Percentiles rank a stretch among this genome's conserved stretches.
Conservation (phyloP, 2,113 vertebrate species). For the Apteryx owenii region DNA sequence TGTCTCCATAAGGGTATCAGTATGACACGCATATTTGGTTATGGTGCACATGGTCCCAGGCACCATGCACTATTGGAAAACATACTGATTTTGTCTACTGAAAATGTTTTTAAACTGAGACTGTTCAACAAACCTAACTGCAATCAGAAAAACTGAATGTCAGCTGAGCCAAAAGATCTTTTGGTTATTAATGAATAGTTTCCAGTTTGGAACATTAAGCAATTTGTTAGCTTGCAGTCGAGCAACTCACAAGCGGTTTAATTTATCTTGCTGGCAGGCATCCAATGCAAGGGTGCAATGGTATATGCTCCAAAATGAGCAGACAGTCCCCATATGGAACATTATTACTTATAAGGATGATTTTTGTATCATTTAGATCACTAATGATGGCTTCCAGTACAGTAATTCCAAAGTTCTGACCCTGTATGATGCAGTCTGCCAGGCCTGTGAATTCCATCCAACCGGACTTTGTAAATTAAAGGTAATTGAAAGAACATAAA, state of each 20-base stretch:
- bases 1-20: not conserved
- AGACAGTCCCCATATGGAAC: conserved; percentile 60
- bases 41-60: not conserved
- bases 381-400: conserved; percentile 81
- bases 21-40: not conserved
- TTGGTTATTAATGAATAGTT: conserved; percentile 62
- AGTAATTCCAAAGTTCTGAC: conserved; percentile 79
- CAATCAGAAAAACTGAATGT: conserved; percentile 9
- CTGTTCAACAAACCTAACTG: not conserved
- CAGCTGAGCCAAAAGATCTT: conserved; percentile 51
- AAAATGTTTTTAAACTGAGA: not conserved
- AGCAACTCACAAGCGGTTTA: conserved; percentile 43
- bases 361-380: conserved; percentile 76
- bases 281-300: conserved; percentile 33
- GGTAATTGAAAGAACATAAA: conserved; percentile 79
- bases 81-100: not conserved
- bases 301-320: conserved; percentile 29
- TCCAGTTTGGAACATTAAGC: conserved; percentile 40
- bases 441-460: conserved; percentile 74
- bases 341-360: conserved; percentile 49
- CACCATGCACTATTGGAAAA: not conserved
- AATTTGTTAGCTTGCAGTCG: conserved; percentile 53
- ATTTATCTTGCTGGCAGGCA: conserved; percentile 48
- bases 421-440: conserved; percentile 82
- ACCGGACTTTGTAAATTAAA: conserved; percentile 86